A percentile compares a stretch with the other conserved stretches of the same genome.
These are phyloP conservation scores for Zalophus californianus DNA, from an alignment of 2,797 vertebrate species.

Conservation along the genomic window DNA sequence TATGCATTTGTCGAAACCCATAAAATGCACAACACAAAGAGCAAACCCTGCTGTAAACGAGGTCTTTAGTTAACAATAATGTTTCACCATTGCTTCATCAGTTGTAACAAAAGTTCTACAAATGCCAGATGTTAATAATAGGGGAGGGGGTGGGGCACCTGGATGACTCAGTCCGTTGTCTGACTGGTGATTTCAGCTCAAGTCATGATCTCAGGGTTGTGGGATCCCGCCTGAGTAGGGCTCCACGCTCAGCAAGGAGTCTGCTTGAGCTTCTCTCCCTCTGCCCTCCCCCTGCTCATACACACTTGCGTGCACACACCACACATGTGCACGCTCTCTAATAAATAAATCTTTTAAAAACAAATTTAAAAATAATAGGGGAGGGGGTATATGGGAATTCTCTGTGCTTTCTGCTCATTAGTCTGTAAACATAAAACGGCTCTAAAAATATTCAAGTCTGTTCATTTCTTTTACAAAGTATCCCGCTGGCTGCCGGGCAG, in stretches of 20 bases:
- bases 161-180: neutral
- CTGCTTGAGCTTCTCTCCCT: neutral
- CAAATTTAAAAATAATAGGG: neutral
- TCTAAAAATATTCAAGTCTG: neutral
- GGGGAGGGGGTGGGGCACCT: neutral
- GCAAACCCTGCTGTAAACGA: neutral
- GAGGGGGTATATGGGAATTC: neutral
- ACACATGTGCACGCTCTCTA: too few species aligned
- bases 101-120: neutral
- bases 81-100: neutral
- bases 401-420: neutral
- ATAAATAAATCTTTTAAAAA: neutral
- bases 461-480: neutral
- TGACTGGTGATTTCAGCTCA: neutral
- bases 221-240: rapidly evolving
- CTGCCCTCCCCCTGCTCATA: neutral
- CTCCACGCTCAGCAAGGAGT: neutral
- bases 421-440: neutral
- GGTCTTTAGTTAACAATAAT: neutral
- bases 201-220: neutral
- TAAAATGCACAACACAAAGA: neutral
- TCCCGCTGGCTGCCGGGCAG: neutral
- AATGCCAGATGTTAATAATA: neutral
- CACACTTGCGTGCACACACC: neutral
- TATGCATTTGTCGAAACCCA: neutral